These are phyloP conservation scores for Drosophila crucigera DNA, from an alignment of 2,888 invertebrate species.

Conservation along the genomic window DNA sequence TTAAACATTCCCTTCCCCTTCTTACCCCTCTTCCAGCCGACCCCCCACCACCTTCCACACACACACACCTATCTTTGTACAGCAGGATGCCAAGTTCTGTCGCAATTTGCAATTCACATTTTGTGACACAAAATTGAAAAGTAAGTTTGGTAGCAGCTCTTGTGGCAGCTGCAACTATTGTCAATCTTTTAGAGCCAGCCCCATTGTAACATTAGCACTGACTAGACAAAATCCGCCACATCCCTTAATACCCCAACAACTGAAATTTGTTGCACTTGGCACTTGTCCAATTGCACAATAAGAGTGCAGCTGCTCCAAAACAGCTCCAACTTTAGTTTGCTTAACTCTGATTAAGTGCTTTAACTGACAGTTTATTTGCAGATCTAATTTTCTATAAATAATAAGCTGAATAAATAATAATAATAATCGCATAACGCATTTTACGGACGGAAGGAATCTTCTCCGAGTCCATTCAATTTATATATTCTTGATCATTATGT, in stretches of 20 bases:
- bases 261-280: slow-evolving; percentile 26
- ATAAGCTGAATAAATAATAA: not conserved
- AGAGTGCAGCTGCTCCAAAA: slow-evolving; percentile 18
- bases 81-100: not conserved
- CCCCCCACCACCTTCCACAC: not conserved
- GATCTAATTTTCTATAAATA: not conserved
- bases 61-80: not conserved
- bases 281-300: slow-evolving; percentile 27
- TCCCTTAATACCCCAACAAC: not conserved
- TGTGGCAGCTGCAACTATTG: slow-evolving; percentile 40
- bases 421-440: not conserved
- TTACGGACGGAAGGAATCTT: not conserved
- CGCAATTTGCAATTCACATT: slow-evolving; percentile 16
- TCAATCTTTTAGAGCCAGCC: slow-evolving; percentile 29
- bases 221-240: not conserved
- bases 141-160: not conserved
- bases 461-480: not conserved
- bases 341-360: not conserved
- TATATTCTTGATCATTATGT: not conserved
- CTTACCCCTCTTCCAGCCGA: too few relatives aligned
- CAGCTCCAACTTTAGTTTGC: not conserved
- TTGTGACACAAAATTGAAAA: slow-evolving; percentile 15
- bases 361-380: not conserved
- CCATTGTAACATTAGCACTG: slow-evolving; percentile 39
- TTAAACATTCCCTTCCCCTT: not conserved